Evolutionary conservation across 2,888 invertebrate species (phyloP), one percentile per base, ranked within the genome.

Genomic region (Subacronicta megacephala): DNA sequence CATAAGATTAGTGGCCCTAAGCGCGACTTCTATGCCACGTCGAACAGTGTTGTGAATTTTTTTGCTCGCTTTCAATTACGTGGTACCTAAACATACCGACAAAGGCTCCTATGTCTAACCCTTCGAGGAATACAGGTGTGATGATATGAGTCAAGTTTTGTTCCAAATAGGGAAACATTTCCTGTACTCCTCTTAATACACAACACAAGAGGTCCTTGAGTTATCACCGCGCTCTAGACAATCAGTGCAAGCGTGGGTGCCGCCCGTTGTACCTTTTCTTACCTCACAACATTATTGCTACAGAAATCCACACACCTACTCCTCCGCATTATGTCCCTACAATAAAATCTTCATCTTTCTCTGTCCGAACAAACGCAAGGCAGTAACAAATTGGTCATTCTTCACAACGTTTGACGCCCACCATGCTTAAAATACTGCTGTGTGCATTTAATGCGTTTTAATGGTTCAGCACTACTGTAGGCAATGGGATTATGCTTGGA

Each of bases 361-460:
- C 72, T 80, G 82, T 82, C 81, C 81, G 72, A 77, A 82, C 76
- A 80, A 66, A 76, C 31, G 55, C 47, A 72, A 78, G 82, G 85
- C 82, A 89, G 87, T 87, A 85, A 91, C 90, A 89, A 90, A 91
- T 90, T 90, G 89, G 87, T 86, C 82, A 87, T 89, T 87, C 87
- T 87, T 89, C 87, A 88, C 81, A 53, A 77, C 61, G 75, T 81
- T 78, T 77, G 82, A 85, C 88, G 83, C 89, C 90, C 85, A 90
- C 90, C 50, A 72, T 43, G 68, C 68, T 75, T 80, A 72, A 78
- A 75, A 81, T 78, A 78, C 75, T 68, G 71, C 43, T 47, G 69
- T 59, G 61, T 74, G 72, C 74, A 75, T 77, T 75, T 75, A 76
- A 79, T 76, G 72, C 87, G 81, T 88, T 89, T 85, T 87, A 90